Evolutionary conservation across 92 coral and sea anemone genomes (phyloP).

Genomic region (Epizoanthus scotinus): DNA sequence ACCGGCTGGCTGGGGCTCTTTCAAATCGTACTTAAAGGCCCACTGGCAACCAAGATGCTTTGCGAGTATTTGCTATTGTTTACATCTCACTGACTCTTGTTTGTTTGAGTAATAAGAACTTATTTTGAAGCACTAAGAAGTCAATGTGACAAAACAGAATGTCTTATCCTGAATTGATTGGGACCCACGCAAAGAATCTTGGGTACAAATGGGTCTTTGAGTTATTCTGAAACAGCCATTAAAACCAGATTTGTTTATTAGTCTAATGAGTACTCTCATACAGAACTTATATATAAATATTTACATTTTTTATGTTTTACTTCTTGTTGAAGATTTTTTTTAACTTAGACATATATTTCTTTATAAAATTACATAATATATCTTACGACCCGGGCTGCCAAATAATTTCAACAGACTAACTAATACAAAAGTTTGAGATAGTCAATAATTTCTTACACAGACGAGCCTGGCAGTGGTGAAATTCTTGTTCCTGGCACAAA

Average conservation of each 20-base stretch:
- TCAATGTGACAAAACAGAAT: too few species aligned
- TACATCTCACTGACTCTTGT: too few species aligned
- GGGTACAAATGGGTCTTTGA: too few species aligned
- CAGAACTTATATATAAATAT: constrained; percentile 19
- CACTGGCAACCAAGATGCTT: too few species aligned
- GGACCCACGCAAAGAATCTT: too few species aligned
- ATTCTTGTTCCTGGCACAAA: not conserved
- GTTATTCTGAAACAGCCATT: too few species aligned
- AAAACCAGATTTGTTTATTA: not conserved
- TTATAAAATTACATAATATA: not conserved
- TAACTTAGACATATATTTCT: constrained; percentile 1
- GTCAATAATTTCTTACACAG: not conserved
- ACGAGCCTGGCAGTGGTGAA: not conserved
- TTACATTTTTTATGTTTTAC: constrained; percentile 7
- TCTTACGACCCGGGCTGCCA: not conserved
- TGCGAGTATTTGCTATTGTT: too few species aligned
- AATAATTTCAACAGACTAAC: not conserved
- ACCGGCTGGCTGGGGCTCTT: too few species aligned
- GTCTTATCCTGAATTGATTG: too few species aligned
- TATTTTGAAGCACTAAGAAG: too few species aligned
- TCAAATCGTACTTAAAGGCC: too few species aligned
- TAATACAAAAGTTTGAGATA: not conserved
- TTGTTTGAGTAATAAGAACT: too few species aligned
- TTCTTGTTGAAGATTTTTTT: constrained; percentile 6
- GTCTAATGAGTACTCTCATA: not conserved